Percentiles rank a stretch among this genome's conserved stretches.
These are phyloP conservation scores for Holacanthus passer DNA, from an alignment of 2,113 vertebrate genomes.

Conservation along the genomic window DNA sequence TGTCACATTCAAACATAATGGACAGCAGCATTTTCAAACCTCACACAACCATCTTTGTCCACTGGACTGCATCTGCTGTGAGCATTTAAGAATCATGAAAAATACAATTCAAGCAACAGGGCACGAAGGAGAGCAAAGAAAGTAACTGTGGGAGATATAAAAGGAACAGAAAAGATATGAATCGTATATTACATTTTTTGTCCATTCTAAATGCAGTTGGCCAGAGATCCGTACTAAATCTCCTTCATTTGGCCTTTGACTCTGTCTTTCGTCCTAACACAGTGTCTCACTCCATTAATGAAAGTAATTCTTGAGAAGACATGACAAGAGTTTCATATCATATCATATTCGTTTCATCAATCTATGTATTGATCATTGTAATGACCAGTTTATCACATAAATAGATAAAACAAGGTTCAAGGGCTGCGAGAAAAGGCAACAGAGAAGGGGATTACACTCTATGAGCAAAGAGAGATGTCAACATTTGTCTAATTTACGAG, in stretches of 20 bases:
- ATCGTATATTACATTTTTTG: neutral
- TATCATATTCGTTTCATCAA: neutral
- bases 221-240: too few species aligned
- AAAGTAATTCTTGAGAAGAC: neutral
- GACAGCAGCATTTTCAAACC: neutral
- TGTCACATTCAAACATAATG: neutral
- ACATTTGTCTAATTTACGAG: neutral
- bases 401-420: neutral
- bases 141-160: neutral
- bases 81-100: neutral
- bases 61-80: neutral
- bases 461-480: neutral
- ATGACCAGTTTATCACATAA: slow-evolving; percentile 20
- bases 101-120: neutral
- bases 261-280: neutral
- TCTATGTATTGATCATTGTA: neutral
- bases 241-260: neutral
- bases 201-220: too few species aligned
- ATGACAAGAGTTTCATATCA: neutral
- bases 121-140: neutral
- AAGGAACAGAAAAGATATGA: neutral
- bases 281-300: neutral
- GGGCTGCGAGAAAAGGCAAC: neutral
- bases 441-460: neutral
- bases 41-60: neutral